A percentile compares a stretch with the other conserved stretches of the same genome.
phyloP scores from a whole-genome alignment of 2,888 invertebrate genomes.

The Sylvicola cinctus region DNA sequence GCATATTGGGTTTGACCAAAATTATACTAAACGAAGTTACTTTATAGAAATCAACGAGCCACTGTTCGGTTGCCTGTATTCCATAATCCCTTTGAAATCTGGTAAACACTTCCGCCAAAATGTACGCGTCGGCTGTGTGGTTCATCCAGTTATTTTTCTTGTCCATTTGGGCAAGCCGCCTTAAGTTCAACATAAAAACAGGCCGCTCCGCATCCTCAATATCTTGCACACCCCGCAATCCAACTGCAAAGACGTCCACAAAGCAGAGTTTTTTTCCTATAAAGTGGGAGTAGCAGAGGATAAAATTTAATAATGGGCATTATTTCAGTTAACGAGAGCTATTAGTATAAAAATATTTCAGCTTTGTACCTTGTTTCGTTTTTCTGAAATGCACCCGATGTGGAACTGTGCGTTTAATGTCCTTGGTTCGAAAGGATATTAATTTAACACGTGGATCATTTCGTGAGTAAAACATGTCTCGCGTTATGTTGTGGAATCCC shows the following conservation, averaged over 20 bases:
- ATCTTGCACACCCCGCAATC: neutral
- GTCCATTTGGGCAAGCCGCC: neutral
- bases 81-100: neutral
- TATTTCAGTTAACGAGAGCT: no score
- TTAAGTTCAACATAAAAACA: neutral
- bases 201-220: neutral
- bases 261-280: neutral
- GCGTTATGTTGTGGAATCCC: neutral
- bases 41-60: neutral
- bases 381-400: neutral
- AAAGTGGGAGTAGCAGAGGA: no score
- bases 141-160: no score
- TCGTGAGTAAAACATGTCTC: neutral
- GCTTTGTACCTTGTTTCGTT: no score
- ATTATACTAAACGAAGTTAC: neutral
- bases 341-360: no score
- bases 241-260: neutral
- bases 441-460: neutral
- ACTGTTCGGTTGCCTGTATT: neutral
- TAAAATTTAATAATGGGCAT: no score
- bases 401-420: neutral
- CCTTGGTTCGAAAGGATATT: neutral
- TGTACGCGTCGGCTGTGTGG: no score
- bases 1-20: no score
- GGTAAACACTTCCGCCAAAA: neutral